These are phyloP conservation scores for Raja brachyura DNA, from an alignment of 2,113 vertebrate species.

Conservation along the genomic window DNA sequence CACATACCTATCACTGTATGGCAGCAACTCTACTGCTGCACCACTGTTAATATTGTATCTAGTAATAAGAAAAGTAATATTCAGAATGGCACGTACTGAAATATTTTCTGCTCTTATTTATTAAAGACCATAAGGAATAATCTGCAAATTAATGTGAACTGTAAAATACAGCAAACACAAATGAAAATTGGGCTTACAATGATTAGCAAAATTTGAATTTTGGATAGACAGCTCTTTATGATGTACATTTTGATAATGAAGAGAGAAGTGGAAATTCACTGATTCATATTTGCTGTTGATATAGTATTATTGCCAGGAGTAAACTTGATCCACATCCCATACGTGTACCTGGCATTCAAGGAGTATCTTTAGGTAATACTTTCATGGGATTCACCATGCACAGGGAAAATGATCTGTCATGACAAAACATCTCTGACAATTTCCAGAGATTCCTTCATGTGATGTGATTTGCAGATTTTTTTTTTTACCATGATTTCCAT, in stretches of 20 bases:
- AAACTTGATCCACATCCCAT: neutral
- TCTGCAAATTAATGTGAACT: neutral
- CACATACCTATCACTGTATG: too few species aligned
- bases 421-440: slow-evolving; percentile 6
- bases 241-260: neutral
- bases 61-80: neutral
- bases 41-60: neutral
- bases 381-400: neutral
- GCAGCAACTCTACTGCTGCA: too few species aligned
- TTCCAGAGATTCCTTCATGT: neutral
- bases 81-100: neutral
- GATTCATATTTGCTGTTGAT: neutral
- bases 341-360: too few species aligned
- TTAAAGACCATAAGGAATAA: neutral
- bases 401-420: neutral
- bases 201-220: neutral
- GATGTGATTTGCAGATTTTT: neutral
- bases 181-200: neutral
- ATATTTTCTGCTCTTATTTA: neutral
- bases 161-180: neutral
- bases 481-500: neutral
- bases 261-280: neutral
- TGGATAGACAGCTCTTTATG: neutral
- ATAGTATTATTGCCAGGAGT: neutral
- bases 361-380: neutral